These are phyloP conservation scores for Apis dorsata DNA, from an alignment of 1,140 invertebrate genomes.

Conservation along the genomic window DNA sequence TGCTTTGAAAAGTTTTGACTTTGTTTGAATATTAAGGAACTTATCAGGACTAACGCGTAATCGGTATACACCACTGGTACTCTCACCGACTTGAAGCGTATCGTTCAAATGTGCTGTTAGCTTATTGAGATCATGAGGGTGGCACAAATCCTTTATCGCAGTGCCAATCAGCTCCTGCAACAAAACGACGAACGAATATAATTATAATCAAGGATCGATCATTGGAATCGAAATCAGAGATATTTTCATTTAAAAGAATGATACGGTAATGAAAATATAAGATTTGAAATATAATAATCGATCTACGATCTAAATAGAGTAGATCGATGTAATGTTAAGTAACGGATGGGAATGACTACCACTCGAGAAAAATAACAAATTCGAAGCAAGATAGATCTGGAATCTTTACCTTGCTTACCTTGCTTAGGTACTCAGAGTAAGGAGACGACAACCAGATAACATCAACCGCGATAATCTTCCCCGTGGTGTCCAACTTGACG, in stretches of 20 bases:
- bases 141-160: conserved; percentile 88
- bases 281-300: too few species aligned
- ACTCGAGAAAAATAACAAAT: background rate
- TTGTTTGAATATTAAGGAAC: conserved; percentile 92
- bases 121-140: conserved; percentile 87
- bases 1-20: conserved; percentile 90
- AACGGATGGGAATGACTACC: background rate
- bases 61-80: conserved; percentile 88
- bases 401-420: conserved; percentile 78
- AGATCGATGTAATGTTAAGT: background rate
- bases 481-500: conserved; percentile 92
- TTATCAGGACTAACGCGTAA: conserved; percentile 87
- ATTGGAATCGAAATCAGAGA: too few species aligned
- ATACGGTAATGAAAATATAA: too few species aligned
- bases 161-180: conserved; percentile 83
- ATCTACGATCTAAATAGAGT: too few species aligned
- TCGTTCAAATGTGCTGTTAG: conserved; percentile 88
- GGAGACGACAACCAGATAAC: conserved; percentile 84
- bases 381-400: background rate
- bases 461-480: conserved; percentile 91
- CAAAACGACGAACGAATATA: background rate
- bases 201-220: rapidly evolving
- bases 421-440: conserved; percentile 85
- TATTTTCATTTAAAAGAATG: too few species aligned
- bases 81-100: conserved; percentile 84